Evolutionary conservation across 2,113 vertebrate genomes (phyloP).

Genomic region (Alligator mississippiensis): DNA sequence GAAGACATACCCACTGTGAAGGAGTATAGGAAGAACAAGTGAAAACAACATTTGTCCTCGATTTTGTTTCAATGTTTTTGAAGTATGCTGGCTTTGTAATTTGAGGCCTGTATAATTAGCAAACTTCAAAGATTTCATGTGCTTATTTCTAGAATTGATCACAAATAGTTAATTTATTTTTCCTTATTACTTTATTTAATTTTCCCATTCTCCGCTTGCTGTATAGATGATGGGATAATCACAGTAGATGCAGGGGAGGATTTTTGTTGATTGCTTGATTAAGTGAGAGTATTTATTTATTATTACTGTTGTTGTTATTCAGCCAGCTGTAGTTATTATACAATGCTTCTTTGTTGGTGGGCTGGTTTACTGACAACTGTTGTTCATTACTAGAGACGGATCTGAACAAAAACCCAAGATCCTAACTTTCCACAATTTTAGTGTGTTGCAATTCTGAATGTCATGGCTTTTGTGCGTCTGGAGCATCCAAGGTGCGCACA

Average conservation of each 20-base stretch:
- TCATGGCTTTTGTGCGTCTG: neutral
- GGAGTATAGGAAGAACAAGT: constrained; percentile 49
- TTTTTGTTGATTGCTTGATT: neutral
- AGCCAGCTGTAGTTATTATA: neutral
- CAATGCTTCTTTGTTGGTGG: neutral
- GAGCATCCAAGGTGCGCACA: neutral
- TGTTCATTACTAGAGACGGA: neutral
- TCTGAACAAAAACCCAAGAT: neutral
- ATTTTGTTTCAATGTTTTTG: neutral
- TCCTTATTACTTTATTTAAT: neutral
- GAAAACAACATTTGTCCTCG: neutral
- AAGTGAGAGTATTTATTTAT: neutral
- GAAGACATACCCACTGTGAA: constrained; percentile 40
- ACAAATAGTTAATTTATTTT: neutral
- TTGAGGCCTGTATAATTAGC: neutral
- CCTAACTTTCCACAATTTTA: neutral
- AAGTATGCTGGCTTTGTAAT: constrained; percentile 6
- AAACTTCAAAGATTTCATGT: neutral
- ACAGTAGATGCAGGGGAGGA: neutral
- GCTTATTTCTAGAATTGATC: neutral
- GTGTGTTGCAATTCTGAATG: neutral
- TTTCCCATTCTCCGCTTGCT: neutral
- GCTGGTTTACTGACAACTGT: neutral
- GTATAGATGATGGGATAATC: neutral
- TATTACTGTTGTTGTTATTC: neutral